phyloP scores from a whole-genome alignment of 2,113 vertebrate species.

The Cynoglossus semilaevis region DNA sequence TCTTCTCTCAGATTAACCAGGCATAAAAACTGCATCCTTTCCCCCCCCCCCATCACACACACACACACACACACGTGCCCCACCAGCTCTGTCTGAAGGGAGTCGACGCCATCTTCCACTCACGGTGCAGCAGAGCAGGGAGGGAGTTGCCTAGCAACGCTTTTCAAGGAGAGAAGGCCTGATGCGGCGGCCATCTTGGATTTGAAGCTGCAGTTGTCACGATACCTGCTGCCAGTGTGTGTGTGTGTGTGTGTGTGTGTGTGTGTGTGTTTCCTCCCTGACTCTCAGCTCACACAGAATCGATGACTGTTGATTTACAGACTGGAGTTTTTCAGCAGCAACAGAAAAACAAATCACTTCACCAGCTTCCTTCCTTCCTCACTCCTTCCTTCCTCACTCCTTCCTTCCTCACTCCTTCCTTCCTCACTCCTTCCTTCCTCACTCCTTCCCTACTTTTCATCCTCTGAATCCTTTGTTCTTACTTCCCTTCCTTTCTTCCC shows the following conservation, averaged over 20 bases:
- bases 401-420: not conserved
- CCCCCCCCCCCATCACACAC: constrained; percentile 12
- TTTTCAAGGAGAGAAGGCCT: constrained; percentile 57
- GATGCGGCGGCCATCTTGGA: constrained; percentile 69
- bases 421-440: not conserved
- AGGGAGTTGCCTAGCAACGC: constrained; percentile 73
- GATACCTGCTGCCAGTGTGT: constrained; percentile 44
- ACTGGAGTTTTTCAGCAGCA: constrained; percentile 25
- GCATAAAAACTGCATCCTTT: constrained; percentile 46
- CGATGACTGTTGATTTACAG: constrained; percentile 26
- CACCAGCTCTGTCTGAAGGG: constrained; percentile 39
- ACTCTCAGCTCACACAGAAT: constrained; percentile 27
- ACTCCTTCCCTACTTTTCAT: too few species aligned
- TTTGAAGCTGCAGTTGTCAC: constrained; percentile 65
- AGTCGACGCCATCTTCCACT: constrained; percentile 74
- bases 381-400: too few species aligned
- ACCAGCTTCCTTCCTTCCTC: not conserved
- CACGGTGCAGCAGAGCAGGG: constrained; percentile 60
- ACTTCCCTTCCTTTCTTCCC: too few species aligned
- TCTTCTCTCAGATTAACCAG: constrained; percentile 43
- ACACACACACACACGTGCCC: constrained; percentile 2
- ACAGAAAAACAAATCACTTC: not conserved
- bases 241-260: constrained; percentile 7
- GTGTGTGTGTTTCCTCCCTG: constrained; percentile 17
- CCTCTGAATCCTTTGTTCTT: too few species aligned